phyloP scores from a whole-genome alignment of 2,888 invertebrate species.

The Hirtodrosophila trivittata region DNA sequence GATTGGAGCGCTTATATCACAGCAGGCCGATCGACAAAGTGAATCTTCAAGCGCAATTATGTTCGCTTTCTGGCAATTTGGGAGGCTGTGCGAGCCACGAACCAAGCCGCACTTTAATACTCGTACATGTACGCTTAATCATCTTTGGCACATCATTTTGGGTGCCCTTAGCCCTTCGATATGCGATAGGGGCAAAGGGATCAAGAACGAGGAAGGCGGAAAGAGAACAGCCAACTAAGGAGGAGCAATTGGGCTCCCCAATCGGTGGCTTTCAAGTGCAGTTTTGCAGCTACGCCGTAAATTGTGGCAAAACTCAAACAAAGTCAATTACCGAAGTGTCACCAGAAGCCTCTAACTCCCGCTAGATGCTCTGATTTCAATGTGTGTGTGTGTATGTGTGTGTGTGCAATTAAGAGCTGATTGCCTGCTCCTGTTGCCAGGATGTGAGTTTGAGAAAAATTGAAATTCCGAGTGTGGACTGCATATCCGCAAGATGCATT shows the following conservation, averaged over 20 bases:
- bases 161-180: slow-evolving; percentile 12
- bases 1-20: slow-evolving; percentile 15
- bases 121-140: slow-evolving; percentile 42
- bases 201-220: not conserved
- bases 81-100: slow-evolving; percentile 58
- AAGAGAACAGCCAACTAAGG: too few species aligned
- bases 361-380: slow-evolving; percentile 27
- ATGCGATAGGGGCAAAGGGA: slow-evolving; percentile 11
- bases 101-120: slow-evolving; percentile 31
- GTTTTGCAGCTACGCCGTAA: slow-evolving; percentile 27
- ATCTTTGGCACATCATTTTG: slow-evolving; percentile 66
- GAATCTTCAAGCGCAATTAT: slow-evolving; percentile 58
- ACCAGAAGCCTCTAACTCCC: slow-evolving; percentile 34
- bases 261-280: slow-evolving; percentile 29
- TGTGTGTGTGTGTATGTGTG: slow-evolving; percentile 14
- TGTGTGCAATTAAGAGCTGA: slow-evolving; percentile 81
- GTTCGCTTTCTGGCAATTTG: slow-evolving; percentile 56
- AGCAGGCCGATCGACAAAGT: slow-evolving; percentile 42
- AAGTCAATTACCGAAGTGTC: slow-evolving; percentile 67
- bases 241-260: slow-evolving; percentile 5
- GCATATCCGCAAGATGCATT: slow-evolving; percentile 58
- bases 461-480: slow-evolving; percentile 56
- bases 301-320: slow-evolving; percentile 49
- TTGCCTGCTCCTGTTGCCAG: slow-evolving; percentile 67
- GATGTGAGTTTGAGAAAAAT: slow-evolving; percentile 61